phyloP scores from a whole-genome alignment of 2,797 vertebrate species.

The Sus cebifrons region DNA sequence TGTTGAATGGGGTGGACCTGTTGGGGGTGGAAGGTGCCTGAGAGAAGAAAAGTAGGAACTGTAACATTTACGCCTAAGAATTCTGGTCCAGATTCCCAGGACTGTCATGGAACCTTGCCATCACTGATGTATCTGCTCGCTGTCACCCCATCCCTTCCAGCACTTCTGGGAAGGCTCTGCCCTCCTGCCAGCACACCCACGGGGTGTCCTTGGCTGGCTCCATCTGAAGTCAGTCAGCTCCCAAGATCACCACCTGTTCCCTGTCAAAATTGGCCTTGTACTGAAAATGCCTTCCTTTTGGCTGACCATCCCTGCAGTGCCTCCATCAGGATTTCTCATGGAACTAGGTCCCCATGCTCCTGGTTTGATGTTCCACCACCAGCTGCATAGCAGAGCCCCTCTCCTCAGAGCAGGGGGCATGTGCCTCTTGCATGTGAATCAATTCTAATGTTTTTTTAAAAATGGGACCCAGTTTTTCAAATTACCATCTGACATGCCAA shows the following conservation, averaged over 20 bases:
- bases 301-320: background rate
- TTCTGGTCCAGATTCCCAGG: background rate
- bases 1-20: background rate
- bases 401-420: background rate
- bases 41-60: background rate
- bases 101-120: background rate
- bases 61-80: background rate
- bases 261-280: conserved; percentile 68
- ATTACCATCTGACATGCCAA: conserved; percentile 61
- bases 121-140: background rate
- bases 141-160: background rate
- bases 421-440: conserved; percentile 57
- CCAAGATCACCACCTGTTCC: conserved; percentile 73
- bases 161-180: conserved; percentile 43
- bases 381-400: conserved; percentile 8
- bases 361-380: background rate
- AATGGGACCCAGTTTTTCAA: conserved; percentile 49
- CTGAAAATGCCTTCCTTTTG: conserved; percentile 1
- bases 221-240: conserved; percentile 56
- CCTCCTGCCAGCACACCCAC: conserved; percentile 50
- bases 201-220: conserved; percentile 44
- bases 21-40: background rate
- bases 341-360: background rate
- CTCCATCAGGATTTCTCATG: background rate
- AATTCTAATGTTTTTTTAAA: conserved; percentile 39